Evolutionary conservation across 2,797 vertebrate species (phyloP), one percentile per base, ranked within the genome.

Genomic region (Rhodeus uyekii): DNA sequence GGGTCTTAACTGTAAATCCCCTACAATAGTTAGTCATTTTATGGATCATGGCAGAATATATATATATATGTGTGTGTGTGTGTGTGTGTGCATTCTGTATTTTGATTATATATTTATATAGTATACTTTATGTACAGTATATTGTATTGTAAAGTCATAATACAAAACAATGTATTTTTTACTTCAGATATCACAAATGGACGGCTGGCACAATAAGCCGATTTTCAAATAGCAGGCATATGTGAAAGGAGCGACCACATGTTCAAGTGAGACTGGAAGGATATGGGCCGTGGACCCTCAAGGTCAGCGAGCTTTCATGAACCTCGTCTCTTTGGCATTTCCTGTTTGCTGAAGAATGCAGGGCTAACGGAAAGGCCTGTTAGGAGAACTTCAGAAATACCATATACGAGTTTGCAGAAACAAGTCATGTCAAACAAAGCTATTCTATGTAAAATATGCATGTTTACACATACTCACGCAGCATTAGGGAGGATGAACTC

Each of bases 311-410:
- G 58, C 34, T 55, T 68, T 60, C 3, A 4, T 82, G 84, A 87
- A 79, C 80, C 42, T 34, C 73, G 71, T 86, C 65, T 81, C 36
- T 46, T 48, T 55, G 34, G 58, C 48, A 80, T 81, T 83, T 86
- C 84, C 87, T 80, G 78, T 84, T 67, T 69, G 83, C 79, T 74
- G n/a, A 78, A 80, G 65, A 81, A 83, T 60, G 67, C 46, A 74
- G 36, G 34, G 34, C 24, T 27, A 22, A 24, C 27, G 16, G 19
- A 79, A 65, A 71, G n/a, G 44, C 63, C 58, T 39, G 55, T 16
- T 53, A 53, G 42, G 48, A 48, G 2, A 0, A 39, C 46, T 65
- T 72, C 5, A 32, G 39, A 65, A 73, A 83, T 36, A 61, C 46
- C 24, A 32, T 14, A 14, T 22, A 72, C 24, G 38, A 75, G 46